Percentiles rank a stretch among this genome's conserved stretches.
These are phyloP conservation scores for Crocuta crocuta DNA, from an alignment of 2,113 vertebrate genomes.

Conservation along the genomic window DNA sequence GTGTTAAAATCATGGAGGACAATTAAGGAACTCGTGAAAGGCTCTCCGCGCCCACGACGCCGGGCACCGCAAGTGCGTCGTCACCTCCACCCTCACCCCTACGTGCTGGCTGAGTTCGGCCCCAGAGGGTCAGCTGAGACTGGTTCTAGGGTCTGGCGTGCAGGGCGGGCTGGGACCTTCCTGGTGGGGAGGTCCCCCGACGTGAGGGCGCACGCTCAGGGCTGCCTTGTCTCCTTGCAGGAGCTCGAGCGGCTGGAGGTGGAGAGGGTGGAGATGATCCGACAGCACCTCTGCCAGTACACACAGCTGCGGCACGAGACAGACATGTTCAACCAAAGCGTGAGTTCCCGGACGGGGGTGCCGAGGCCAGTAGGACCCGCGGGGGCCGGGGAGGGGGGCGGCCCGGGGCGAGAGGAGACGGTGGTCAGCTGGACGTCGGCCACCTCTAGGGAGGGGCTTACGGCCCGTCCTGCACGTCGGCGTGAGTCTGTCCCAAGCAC, in stretches of 20 bases:
- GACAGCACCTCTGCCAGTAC: conserved; percentile 97
- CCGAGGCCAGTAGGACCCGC: background rate
- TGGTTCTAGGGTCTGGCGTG: fast-evolving
- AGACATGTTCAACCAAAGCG: conserved; percentile 99
- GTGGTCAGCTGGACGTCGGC: fast-evolving
- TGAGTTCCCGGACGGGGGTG: conserved; percentile 84
- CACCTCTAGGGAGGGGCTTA: background rate
- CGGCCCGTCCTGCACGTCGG: fast-evolving
- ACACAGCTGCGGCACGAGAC: conserved; percentile 98
- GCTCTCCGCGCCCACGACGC: fast-evolving
- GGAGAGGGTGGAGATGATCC: conserved; percentile 97
- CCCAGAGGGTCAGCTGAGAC: background rate
- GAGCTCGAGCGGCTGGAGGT: conserved; percentile 97
- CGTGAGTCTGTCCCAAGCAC: fast-evolving
- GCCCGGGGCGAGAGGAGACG: background rate
- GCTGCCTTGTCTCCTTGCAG: conserved; percentile 83
- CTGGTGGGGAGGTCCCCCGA: background rate
- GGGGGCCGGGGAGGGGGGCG: background rate
- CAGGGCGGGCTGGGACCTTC: background rate
- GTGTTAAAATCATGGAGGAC: background rate
- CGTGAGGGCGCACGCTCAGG: background rate
- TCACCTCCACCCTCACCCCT: background rate
- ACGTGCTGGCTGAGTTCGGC: fast-evolving
- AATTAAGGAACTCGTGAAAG: fast-evolving
- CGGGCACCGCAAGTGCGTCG: fast-evolving